Conservation (phyloP, 64 coral and sea anemone genomes). For the Stichodactyla mertensii region DNA sequence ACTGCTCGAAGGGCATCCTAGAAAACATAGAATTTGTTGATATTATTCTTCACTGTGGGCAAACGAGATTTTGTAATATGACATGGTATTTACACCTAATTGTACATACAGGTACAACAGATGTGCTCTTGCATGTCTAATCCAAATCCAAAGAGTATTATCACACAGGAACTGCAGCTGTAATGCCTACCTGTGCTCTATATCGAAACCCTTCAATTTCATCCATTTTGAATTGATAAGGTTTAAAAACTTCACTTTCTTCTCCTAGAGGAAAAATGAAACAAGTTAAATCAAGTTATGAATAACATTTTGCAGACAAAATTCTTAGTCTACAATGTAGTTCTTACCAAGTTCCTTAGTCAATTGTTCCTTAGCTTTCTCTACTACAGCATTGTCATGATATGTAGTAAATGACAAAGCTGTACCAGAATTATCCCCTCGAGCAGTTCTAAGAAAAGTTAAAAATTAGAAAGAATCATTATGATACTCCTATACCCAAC, state of each 20-base stretch:
- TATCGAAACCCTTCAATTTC: slow-evolving; percentile 99
- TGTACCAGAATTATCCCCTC: slow-evolving; percentile 86
- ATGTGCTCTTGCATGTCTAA: too few relatives aligned
- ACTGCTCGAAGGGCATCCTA: slow-evolving; percentile 95
- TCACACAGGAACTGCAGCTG: neutral
- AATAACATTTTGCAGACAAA: neutral
- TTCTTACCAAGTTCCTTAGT: slow-evolving; percentile 49
- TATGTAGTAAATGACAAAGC: slow-evolving; percentile 85
- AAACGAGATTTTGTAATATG: too few relatives aligned
- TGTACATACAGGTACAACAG: too few relatives aligned
- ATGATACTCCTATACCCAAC: neutral
- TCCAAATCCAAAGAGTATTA: too few relatives aligned
- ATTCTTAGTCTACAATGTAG: neutral
- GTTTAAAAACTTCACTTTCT: slow-evolving; percentile 78
- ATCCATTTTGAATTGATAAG: slow-evolving; percentile 95
- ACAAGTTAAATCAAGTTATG: neutral
- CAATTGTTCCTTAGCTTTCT: slow-evolving; percentile 43
- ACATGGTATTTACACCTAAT: too few relatives aligned
- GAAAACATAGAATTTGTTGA: neutral
- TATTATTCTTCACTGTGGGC: neutral
- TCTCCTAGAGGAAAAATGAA: slow-evolving; percentile 21
- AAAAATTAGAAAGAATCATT: neutral
- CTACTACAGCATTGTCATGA: slow-evolving; percentile 48
- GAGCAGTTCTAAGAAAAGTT: slow-evolving; percentile 57
- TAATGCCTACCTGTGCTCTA: slow-evolving; percentile 55